Conservation (phyloP, 2,113 vertebrate genomes). For the Butastur rufipennis region DNA sequence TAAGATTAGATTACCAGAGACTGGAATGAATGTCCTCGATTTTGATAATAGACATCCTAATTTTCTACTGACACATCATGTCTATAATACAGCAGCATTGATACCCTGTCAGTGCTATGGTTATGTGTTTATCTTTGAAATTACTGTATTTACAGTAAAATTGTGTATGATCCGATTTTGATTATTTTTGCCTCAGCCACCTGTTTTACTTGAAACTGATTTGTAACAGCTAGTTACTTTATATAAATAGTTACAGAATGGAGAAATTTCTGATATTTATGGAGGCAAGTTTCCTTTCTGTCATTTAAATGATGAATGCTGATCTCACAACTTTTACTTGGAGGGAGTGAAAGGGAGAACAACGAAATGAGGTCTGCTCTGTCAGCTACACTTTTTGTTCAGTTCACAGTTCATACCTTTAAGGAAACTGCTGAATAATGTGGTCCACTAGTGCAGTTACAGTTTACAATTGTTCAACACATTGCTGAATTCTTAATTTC, state of each 20-base stretch:
- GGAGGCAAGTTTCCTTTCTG: slow-evolving; percentile 60
- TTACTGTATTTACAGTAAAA: slow-evolving; percentile 69
- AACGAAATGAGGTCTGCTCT: slow-evolving; percentile 42
- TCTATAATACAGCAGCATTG: slow-evolving; percentile 43
- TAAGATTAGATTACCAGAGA: slow-evolving; percentile 61
- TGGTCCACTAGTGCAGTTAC: slow-evolving; percentile 54
- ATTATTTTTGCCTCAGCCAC: slow-evolving; percentile 61
- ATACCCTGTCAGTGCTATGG: slow-evolving; percentile 39
- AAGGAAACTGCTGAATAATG: slow-evolving; percentile 69
- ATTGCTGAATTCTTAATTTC: slow-evolving; percentile 63
- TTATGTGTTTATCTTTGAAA: slow-evolving; percentile 53
- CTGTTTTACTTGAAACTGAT: slow-evolving; percentile 66
- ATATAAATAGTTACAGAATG: slow-evolving; percentile 33
- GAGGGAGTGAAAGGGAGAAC: slow-evolving; percentile 27
- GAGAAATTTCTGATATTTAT: slow-evolving; percentile 59
- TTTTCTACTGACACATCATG: slow-evolving; percentile 60
- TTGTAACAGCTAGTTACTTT: slow-evolving; percentile 58
- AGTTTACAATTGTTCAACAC: slow-evolving; percentile 64
- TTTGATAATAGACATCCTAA: slow-evolving; percentile 68
- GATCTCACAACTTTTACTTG: slow-evolving; percentile 32
- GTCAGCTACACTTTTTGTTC: slow-evolving; percentile 52
- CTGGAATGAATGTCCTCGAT: slow-evolving; percentile 52
- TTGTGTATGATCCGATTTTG: slow-evolving; percentile 53
- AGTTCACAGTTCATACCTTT: slow-evolving; percentile 45
- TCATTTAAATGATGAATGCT: slow-evolving; percentile 25